phyloP scores from a whole-genome alignment of 1,140 invertebrate species.

The Fopius arisanus region DNA sequence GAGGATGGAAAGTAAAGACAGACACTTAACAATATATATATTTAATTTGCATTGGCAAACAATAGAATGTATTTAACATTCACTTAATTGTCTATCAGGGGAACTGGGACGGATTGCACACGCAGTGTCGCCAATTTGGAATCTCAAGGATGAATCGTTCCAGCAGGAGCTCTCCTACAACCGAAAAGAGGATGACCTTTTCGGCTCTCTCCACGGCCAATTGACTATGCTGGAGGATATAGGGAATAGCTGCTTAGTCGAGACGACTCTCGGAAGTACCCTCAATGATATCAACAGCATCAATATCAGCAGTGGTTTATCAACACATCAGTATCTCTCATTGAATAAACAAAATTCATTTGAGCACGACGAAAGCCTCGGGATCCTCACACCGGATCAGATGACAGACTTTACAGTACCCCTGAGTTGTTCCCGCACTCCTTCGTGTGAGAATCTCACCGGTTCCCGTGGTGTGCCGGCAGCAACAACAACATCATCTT shows the following conservation, averaged over 20 bases:
- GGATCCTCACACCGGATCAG: slow-evolving; percentile 85
- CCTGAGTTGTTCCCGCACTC: slow-evolving; percentile 67
- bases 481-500: slow-evolving; percentile 43
- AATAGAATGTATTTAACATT: background rate
- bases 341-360: slow-evolving; percentile 79
- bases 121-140: background rate
- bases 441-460: slow-evolving; percentile 63
- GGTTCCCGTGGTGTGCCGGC: slow-evolving; percentile 43
- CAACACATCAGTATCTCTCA: slow-evolving; percentile 55
- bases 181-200: background rate
- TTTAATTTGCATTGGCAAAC: too few species aligned
- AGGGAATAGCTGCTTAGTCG: slow-evolving; percentile 46
- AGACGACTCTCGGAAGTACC: slow-evolving; percentile 36
- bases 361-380: slow-evolving; percentile 80
- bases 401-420: slow-evolving; percentile 77
- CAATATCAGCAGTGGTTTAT: slow-evolving; percentile 51
- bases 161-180: background rate
- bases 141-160: background rate
- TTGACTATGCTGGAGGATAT: slow-evolving; percentile 51
- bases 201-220: slow-evolving; percentile 27
- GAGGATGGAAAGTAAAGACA: too few species aligned
- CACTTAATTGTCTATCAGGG: background rate
- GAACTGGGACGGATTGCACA: background rate
- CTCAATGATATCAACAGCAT: slow-evolving; percentile 48
- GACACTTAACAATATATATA: too few species aligned